Conservation (phyloP, 64 coral and sea anemone species). For the Exaiptasia diaphana region DNA sequence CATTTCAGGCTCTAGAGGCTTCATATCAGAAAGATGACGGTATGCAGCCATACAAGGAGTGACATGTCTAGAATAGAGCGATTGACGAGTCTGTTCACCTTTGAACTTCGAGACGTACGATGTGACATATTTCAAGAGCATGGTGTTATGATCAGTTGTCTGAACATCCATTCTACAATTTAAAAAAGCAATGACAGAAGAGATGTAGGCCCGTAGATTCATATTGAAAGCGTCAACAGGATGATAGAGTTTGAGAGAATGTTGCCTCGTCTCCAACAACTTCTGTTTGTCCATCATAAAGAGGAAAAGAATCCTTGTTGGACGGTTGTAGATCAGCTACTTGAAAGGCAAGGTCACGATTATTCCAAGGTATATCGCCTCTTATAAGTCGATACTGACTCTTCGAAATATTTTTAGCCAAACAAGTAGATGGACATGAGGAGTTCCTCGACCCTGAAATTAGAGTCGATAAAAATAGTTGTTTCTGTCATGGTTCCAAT, state of each 20-base stretch:
- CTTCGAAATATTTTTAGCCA: constrained; percentile 30
- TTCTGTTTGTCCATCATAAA: neutral
- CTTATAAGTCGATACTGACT: neutral
- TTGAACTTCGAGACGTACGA: constrained; percentile 47
- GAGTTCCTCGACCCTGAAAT: constrained; percentile 60
- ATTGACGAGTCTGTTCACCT: neutral
- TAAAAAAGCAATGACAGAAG: neutral
- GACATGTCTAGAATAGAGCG: neutral
- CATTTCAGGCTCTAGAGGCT: constrained; percentile 42
- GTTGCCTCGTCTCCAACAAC: neutral
- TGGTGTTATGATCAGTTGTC: neutral
- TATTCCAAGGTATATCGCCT: constrained; percentile 12
- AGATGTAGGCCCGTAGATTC: constrained; percentile 29
- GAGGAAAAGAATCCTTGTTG: neutral
- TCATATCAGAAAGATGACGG: neutral
- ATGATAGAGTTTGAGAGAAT: neutral
- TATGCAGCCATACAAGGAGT: neutral
- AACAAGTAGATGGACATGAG: constrained; percentile 47
- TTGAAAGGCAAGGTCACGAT: neutral
- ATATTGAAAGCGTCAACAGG: neutral
- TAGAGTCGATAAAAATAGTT: constrained; percentile 46
- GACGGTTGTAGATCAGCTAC: constrained; percentile 39
- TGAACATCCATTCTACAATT: constrained; percentile 45
- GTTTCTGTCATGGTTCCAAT: neutral
- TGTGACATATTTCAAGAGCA: constrained; percentile 37